Base-by-base conservation (phyloP, 2,888 invertebrate species). In the Pseudococcus jackbeardsleyi region DNA sequence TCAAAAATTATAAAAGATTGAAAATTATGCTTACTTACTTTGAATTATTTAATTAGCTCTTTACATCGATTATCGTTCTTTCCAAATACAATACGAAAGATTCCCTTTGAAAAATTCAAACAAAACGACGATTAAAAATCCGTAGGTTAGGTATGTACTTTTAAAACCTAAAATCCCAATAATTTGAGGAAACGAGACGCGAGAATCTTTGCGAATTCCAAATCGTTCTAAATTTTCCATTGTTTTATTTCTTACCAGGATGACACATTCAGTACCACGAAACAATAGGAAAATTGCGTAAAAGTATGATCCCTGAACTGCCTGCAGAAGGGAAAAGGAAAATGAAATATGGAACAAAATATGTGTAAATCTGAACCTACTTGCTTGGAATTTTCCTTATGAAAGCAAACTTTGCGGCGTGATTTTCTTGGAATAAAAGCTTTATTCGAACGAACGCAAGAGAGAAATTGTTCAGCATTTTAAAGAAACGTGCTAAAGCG, bases 401-500 rank as follows among this genome's bases (percentile, higher is more conserved):
- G 59, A 59, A 19, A 59, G 59, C 59, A 59, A 59, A 59, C 19
- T 59, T 59, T 19, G 59, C 59, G 19, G n/a, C 6, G 59, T 59
- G 59, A 59, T 59, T 59, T 59, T n/a, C 19, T 59, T n/a, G 59
- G 59, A 59, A 59, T 59, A 59, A 59, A 19, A n/a, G 59, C 19
- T n/a, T 5, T 19, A n/a, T 59, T 59, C 19, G 17, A 59, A 59
- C 19, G 59, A 59, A 59, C 19, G 19, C 59, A 6, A 59, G 7
- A 9, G 5, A n/a, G n/a, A 59, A 59, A n/a, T 59, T 59, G 19
- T 59, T 5, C 19, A 19, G 59, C 59, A 59, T 59, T 59, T 59
- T 59, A 19, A 19, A 19, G 8, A 59, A 59, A 59, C 59, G 59
- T 59, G 59, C 19, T 59, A 59, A 19, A 59, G 59, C 59, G 59